Conservation (phyloP, 2,797 vertebrate species). For the Cossypha polioptera region DNA sequence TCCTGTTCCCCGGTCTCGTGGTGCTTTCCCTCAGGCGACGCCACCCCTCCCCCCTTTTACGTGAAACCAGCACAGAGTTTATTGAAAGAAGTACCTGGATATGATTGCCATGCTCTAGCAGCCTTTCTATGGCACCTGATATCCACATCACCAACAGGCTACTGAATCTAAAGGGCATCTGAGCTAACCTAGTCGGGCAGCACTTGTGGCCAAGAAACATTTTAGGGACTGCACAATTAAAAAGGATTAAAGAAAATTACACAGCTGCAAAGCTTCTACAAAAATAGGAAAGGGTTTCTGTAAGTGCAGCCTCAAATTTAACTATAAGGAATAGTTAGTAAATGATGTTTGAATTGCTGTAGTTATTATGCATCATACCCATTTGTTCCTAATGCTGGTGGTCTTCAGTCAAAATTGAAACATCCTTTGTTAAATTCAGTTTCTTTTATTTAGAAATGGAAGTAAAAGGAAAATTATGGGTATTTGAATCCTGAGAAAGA, state of each 20-base stretch:
- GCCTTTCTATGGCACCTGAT: not conserved
- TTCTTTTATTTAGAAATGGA: not conserved
- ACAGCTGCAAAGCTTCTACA: not conserved
- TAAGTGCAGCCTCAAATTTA: not conserved
- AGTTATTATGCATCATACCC: not conserved
- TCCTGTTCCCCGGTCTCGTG: too few relatives aligned
- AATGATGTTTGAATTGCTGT: not conserved
- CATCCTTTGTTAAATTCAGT: not conserved
- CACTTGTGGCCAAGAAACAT: not conserved
- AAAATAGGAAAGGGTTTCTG: not conserved
- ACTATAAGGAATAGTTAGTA: not conserved
- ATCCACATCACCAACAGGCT: not conserved
- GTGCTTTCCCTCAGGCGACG: too few relatives aligned
- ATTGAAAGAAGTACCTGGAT: not conserved
- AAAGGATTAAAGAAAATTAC: not conserved
- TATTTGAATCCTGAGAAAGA: not conserved
- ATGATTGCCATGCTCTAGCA: not conserved
- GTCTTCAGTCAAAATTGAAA: not conserved
- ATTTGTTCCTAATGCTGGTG: not conserved
- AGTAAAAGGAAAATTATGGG: not conserved
- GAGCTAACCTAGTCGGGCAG: not conserved
- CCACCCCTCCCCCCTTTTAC: too few relatives aligned
- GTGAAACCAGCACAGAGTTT: not conserved
- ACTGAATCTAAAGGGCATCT: not conserved
- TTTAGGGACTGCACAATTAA: not conserved